A percentile compares a stretch with the other conserved stretches of the same genome.
These are phyloP conservation scores for Nasonia vitripennis DNA, from an alignment of 1,140 invertebrate species.

Conservation along the genomic window DNA sequence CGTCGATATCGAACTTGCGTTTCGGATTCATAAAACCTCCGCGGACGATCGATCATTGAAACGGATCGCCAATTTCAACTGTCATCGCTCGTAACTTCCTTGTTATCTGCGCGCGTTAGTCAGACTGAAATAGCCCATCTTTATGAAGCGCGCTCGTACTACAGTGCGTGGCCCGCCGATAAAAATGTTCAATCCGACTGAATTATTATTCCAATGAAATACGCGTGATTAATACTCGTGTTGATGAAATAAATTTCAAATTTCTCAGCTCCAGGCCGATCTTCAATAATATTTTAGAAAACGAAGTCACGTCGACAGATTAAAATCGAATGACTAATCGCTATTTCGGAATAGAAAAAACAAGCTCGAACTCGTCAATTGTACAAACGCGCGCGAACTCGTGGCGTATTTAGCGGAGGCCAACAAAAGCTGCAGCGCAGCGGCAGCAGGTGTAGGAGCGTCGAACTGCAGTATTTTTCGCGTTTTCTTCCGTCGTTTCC, in stretches of 20 bases:
- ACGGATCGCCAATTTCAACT: background rate
- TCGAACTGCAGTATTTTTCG: background rate
- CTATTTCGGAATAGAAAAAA: too few relatives aligned
- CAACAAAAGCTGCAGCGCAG: too few relatives aligned
- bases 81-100: background rate
- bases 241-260: too few relatives aligned
- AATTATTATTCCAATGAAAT: background rate
- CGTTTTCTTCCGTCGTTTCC: background rate
- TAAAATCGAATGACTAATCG: too few relatives aligned
- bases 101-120: background rate
- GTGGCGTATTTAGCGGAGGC: too few relatives aligned
- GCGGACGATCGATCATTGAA: background rate
- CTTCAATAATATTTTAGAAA: background rate
- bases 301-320: background rate
- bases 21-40: background rate
- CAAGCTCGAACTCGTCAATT: too few relatives aligned
- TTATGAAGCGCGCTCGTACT: too few relatives aligned
- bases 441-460: background rate
- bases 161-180: background rate
- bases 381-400: too few relatives aligned
- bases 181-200: too few relatives aligned
- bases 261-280: background rate
- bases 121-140: background rate
- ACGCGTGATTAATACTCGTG: background rate
- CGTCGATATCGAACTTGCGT: background rate